A percentile compares a stretch with the other conserved stretches of the same genome.
phyloP scores from a whole-genome alignment of 2,888 invertebrate species.

The Pollenia angustigena region DNA sequence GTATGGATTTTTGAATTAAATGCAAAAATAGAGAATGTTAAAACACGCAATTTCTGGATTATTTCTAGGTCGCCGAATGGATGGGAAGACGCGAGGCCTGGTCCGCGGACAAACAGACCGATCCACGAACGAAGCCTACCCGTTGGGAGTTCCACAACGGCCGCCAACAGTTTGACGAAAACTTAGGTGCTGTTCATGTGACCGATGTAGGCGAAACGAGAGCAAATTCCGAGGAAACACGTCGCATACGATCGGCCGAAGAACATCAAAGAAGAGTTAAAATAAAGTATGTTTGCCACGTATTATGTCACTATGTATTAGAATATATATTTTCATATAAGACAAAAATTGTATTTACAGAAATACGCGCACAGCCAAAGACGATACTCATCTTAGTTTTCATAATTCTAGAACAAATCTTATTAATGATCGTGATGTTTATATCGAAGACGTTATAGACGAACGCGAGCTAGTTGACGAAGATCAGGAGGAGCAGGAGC shows the following conservation, averaged over 20 bases:
- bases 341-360: constrained; percentile 74
- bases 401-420: constrained; percentile 84
- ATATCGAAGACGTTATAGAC: constrained; percentile 82
- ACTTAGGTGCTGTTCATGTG: constrained; percentile 77
- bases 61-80: constrained; percentile 87
- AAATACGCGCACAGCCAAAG: constrained; percentile 83
- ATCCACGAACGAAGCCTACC: constrained; percentile 88
- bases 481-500: constrained; percentile 74
- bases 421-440: constrained; percentile 83
- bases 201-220: constrained; percentile 74
- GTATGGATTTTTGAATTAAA: not conserved
- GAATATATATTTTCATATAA: not conserved
- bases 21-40: not conserved
- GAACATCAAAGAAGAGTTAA: constrained; percentile 82
- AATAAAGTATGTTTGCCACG: constrained; percentile 79
- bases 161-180: constrained; percentile 84
- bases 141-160: constrained; percentile 90
- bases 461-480: constrained; percentile 77
- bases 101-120: constrained; percentile 90
- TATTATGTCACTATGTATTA: not conserved
- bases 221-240: constrained; percentile 73
- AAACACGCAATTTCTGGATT: not conserved
- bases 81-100: constrained; percentile 92
- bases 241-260: constrained; percentile 81
- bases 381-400: constrained; percentile 82